A percentile compares a stretch with the other conserved stretches of the same genome.
phyloP scores from a whole-genome alignment of 2,888 invertebrate species.

The Smittia sp. region DNA sequence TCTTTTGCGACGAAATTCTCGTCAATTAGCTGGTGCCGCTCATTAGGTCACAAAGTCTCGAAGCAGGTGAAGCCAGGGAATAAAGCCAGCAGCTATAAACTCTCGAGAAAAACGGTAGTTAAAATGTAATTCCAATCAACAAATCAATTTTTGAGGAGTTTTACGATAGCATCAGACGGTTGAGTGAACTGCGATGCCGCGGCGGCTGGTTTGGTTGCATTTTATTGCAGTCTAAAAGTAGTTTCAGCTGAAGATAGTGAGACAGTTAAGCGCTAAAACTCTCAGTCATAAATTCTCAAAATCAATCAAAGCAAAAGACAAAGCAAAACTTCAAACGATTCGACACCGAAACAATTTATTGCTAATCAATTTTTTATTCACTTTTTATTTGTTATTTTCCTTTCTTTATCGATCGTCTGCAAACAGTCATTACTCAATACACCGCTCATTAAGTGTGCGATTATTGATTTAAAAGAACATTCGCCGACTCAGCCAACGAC shows the following conservation, averaged over 20 bases:
- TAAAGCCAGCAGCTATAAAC: too few relatives aligned
- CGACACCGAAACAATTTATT: conserved; percentile 13
- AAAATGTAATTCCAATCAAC: neutral
- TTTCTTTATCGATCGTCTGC: conserved; percentile 3
- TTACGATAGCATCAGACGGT: neutral
- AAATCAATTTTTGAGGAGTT: conserved; percentile 12
- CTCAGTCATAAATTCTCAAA: too few relatives aligned
- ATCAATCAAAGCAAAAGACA: neutral
- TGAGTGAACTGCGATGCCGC: too few relatives aligned
- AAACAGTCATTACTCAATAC: neutral
- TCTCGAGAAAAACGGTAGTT: neutral
- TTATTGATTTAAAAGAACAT: conserved; percentile 2
- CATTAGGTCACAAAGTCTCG: neutral
- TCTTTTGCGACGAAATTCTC: neutral
- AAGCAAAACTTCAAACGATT: neutral
- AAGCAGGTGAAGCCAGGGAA: conserved; percentile 16
- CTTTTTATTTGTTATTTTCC: conserved; percentile 2
- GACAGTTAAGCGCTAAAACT: too few relatives aligned
- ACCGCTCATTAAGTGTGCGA: conserved; percentile 2
- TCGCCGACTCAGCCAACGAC: too few relatives aligned
- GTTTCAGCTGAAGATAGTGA: too few relatives aligned
- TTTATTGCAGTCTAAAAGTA: too few relatives aligned
- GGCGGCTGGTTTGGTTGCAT: too few relatives aligned
- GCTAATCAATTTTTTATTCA: conserved; percentile 15
- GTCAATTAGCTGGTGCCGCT: neutral